A percentile compares a stretch with the other conserved stretches of the same genome.
Conservation (phyloP, 1,140 invertebrate genomes). For the Ladona fulva region DNA sequence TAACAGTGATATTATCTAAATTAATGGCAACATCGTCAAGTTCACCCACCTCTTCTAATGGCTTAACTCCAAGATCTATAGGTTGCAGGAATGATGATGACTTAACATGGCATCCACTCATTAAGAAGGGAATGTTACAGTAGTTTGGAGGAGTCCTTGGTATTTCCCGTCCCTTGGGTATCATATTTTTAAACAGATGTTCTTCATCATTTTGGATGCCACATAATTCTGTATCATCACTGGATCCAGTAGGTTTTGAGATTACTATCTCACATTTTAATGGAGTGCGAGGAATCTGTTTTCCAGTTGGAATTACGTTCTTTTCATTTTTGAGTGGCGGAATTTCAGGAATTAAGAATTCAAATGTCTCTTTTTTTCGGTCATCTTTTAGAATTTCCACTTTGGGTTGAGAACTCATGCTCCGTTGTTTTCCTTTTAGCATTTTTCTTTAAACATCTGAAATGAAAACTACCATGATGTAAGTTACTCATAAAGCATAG, state of each 20-base stretch:
- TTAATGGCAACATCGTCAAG: background rate
- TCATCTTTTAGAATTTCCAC: background rate
- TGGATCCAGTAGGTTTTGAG: background rate
- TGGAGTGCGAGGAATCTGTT: background rate
- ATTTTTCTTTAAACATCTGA: no score
- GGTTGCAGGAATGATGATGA: background rate
- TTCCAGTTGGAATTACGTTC: background rate
- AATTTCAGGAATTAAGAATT: background rate
- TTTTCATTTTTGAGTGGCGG: background rate
- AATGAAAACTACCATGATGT: background rate
- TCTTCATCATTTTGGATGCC: background rate
- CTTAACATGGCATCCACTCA: background rate
- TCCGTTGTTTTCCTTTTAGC: no score
- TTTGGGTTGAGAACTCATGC: no score
- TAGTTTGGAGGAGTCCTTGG: background rate
- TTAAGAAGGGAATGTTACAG: no score
- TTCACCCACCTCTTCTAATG: background rate
- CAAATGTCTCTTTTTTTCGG: background rate
- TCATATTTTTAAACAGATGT: background rate
- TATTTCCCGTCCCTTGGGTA: background rate
- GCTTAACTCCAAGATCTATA: background rate
- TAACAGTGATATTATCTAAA: no score
- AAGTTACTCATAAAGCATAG: background rate
- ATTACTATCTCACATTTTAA: background rate
- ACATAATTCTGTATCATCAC: background rate